Evolutionary conservation across 2,888 invertebrate genomes (phyloP).

Genomic region (Sarcophaga rosellei): DNA sequence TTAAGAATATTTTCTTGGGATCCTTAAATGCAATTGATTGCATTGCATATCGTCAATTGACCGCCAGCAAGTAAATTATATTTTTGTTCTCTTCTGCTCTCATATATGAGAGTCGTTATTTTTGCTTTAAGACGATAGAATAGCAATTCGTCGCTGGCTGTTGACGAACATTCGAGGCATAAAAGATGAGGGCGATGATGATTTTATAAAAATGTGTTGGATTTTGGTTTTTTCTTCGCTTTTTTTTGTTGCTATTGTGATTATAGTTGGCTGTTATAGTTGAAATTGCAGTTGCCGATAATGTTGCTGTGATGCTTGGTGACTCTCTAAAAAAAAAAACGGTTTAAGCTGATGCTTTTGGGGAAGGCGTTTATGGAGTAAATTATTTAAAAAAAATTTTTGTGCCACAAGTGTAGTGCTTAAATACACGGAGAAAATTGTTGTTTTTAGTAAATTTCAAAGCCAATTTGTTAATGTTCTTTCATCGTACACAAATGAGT

Average conservation of each 20-base stretch:
- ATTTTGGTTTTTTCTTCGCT: conserved; percentile 38
- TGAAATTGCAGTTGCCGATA: conserved; percentile 3
- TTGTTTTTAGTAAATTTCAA: neutral
- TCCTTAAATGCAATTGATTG: conserved; percentile 62
- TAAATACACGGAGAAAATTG: conserved; percentile 34
- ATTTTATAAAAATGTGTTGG: conserved; percentile 35
- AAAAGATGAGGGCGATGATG: conserved; percentile 61
- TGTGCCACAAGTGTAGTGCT: conserved; percentile 23
- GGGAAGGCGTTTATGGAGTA: conserved; percentile 49
- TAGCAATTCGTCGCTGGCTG: conserved; percentile 4
- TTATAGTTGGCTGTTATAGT: neutral
- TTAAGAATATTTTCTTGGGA: conserved; percentile 42
- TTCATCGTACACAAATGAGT: neutral
- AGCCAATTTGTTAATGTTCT: neutral
- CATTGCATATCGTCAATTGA: conserved; percentile 58
- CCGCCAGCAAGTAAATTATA: conserved; percentile 64
- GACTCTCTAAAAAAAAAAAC: conserved; percentile 48
- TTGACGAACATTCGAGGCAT: conserved; percentile 45
- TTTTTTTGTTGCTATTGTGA: conserved; percentile 34
- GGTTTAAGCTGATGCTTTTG: conserved; percentile 35
- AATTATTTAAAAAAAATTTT: conserved; percentile 14
- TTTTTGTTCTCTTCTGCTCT: conserved; percentile 32
- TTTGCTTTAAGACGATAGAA: conserved; percentile 33
- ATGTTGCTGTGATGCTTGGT: conserved; percentile 31
- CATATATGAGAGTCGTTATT: neutral